Conservation (phyloP, 2,888 invertebrate species). For the Coenonympha glycerion region DNA sequence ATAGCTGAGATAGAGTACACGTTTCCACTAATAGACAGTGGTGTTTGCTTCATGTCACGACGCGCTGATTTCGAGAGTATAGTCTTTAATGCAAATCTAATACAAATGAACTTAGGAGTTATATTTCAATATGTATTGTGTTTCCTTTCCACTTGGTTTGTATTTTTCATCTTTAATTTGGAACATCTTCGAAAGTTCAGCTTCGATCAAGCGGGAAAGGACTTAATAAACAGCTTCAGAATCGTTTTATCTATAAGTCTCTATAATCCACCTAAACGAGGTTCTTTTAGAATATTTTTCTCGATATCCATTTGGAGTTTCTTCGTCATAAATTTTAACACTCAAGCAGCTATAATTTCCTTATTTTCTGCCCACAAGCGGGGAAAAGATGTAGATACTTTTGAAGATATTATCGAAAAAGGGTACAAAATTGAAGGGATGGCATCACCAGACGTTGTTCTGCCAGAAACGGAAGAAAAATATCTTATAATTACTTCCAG, state of each 20-base stretch:
- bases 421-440: conserved; percentile 61
- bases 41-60: conserved; percentile 55
- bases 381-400: conserved; percentile 62
- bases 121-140: conserved; percentile 40
- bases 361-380: conserved; percentile 60
- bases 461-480: conserved; percentile 55
- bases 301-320: conserved; percentile 56
- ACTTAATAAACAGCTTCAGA: conserved; percentile 54
- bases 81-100: conserved; percentile 46
- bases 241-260: conserved; percentile 49
- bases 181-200: conserved; percentile 38
- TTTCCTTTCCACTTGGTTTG: conserved; percentile 54
- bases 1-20: conserved; percentile 53
- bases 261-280: conserved; percentile 45
- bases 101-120: conserved; percentile 36
- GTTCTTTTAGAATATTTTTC: conserved; percentile 55
- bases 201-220: conserved; percentile 57
- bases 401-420: conserved; percentile 58
- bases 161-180: conserved; percentile 47
- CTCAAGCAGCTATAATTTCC: conserved; percentile 63
- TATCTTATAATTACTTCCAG: conserved; percentile 52
- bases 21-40: conserved; percentile 54
- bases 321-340: conserved; percentile 59
- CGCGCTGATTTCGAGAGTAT: conserved; percentile 56
- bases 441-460: conserved; percentile 59